Evolutionary conservation across 1,140 invertebrate species (phyloP), one percentile per base, ranked within the genome.

Genomic region (Myzus persicae): DNA sequence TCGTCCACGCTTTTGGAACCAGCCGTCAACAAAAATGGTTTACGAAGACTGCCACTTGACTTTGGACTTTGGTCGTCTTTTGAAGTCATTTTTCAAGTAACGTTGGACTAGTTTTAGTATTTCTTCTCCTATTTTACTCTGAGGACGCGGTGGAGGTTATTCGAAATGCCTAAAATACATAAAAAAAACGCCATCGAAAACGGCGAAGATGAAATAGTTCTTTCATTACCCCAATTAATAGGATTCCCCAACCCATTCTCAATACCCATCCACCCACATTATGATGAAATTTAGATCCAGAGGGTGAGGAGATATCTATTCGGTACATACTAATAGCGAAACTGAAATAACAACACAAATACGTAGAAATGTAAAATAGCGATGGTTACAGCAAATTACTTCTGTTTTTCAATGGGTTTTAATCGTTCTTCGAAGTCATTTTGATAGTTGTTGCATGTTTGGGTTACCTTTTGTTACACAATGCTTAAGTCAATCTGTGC

Each of bases 1-100:
- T 92, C 91, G 1, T 92, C 76, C 42, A 90, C 24, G 36, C 88
- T 90, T 18, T 38, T 90, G 9, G 88, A 59, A 26, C 36, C 44
- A 2, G 46, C 7, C n/a, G 46, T 2, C 1, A 26, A 22, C 24
- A 26, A 2, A 6, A 26, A 38, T 8, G 44, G 46, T n/a, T n/a
- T 20, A 20, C 44, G 11, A 2, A 36, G 31, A 22, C 18, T 48
- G 42, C 31, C 26, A 14, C 26, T 18, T 42, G 84, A 2, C 44
- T 18, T 20, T 22, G 46, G n/a, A 24, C 22, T 51, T 88, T 24
- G n/a, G n/a, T 85, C n/a, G n/a, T 51, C 36, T 36, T 88, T 46
- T 1, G 87, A 88, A 7, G 18, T 48, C 87, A 88, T 88, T 26
- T 42, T 84, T 44, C 14, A 54, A 26, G 51, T 48, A 1, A 26